Evolutionary conservation across 2,888 invertebrate genomes (phyloP), one percentile per base, ranked within the genome.

Genomic region (Celastrina argiolus): DNA sequence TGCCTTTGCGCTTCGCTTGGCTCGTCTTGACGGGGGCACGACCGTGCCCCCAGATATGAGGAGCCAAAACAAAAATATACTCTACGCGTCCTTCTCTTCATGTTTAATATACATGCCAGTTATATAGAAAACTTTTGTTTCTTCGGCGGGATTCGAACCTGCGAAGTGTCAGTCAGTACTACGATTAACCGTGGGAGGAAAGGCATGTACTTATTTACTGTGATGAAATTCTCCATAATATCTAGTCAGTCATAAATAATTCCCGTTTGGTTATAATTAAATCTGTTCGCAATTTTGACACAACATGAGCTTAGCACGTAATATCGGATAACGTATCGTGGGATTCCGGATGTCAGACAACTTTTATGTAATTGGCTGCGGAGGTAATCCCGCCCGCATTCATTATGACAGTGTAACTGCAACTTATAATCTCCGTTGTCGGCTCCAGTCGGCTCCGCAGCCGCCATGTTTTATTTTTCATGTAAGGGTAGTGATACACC

Each of bases 341-440:
- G 82, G 82, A 82, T 84, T 82, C 75, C 75, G 75, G 73, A 74
- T 80, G 81, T 81, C 81, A 78, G 73, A 59, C 72, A 80, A 83
- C 81, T 83, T 85, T 82, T 81, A 79, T 81, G 75, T 79, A 81
- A 84, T 81, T 81, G 79, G 77, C 74, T 76, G 72, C 71, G 74
- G 70, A 66, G 69, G 73, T 83, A 85, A 85, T 84, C 83, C 83
- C 72, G 69, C 74, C 78, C 78, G 79, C 79, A 81, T 83, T 85
- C 81, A 85, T 85, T 86, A 84, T 72, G 74, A 69, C 74, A 69
- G 67, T 77, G 77, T 77, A 79, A 80, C 74, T 80, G 80, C 81
- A 84, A 85, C 81, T 84, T 81, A 79, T 85, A 85, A 84, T 83
- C 84, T 78, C 72, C 69, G 71, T 73, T 69, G 70, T 69, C 68